A percentile compares a stretch with the other conserved stretches of the same genome.
Conservation (phyloP, 2,113 vertebrate species). For the Kobus ellipsiprymnus region DNA sequence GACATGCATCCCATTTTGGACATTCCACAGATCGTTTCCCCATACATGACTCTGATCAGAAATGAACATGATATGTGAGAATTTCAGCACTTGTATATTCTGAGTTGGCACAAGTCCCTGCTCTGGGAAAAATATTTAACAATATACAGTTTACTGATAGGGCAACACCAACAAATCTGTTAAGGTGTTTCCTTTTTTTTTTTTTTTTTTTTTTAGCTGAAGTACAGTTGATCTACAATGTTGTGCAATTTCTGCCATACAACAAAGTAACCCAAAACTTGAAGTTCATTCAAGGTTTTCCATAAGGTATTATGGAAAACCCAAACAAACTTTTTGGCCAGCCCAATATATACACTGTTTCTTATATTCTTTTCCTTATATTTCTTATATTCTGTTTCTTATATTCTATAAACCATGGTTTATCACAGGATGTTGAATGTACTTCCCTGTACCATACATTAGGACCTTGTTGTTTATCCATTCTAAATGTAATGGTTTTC, state of each 20-base stretch:
- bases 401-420: background rate
- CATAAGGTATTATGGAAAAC: background rate
- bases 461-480: background rate
- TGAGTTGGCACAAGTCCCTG: background rate
- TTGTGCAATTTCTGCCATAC: background rate
- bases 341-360: background rate
- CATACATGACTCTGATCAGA: background rate
- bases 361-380: background rate
- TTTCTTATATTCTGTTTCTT: no score
- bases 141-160: background rate
- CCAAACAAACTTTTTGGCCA: background rate
- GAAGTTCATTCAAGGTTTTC: background rate
- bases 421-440: background rate
- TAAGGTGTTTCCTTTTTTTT: background rate
- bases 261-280: background rate
- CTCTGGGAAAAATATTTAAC: background rate
- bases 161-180: background rate
- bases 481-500: background rate
- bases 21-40: background rate
- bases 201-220: background rate
- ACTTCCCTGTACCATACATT: background rate
- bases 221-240: background rate
- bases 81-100: background rate
- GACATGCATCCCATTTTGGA: background rate
- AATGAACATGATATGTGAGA: background rate